Evolutionary conservation across 2,888 invertebrate genomes (phyloP).

Genomic region (Cistogaster globosa): DNA sequence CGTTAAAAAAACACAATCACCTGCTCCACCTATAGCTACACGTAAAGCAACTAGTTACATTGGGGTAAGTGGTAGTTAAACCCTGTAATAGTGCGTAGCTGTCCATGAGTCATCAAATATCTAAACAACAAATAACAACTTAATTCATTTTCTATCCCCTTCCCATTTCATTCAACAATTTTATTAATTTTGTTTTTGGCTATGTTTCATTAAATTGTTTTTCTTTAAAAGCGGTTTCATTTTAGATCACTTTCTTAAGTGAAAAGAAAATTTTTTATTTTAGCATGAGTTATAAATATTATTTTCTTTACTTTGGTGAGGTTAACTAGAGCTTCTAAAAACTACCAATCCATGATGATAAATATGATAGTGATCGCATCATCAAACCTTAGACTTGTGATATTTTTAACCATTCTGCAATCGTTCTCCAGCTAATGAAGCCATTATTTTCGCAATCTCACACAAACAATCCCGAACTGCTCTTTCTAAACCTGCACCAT

Average conservation of each 20-base stretch:
- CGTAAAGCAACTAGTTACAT: conserved; percentile 86
- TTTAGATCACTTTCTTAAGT: background rate
- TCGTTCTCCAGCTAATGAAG: too few species aligned
- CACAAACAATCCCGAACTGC: too few species aligned
- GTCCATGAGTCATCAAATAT: conserved; percentile 16
- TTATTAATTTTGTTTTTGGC: background rate
- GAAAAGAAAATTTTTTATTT: too few species aligned
- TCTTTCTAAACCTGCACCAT: too few species aligned
- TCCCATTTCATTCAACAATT: conserved; percentile 33
- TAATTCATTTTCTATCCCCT: conserved; percentile 28
- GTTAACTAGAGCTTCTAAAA: too few species aligned
- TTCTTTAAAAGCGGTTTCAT: background rate
- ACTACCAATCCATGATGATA: too few species aligned
- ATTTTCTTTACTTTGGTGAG: too few species aligned
- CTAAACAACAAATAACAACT: conserved; percentile 34
- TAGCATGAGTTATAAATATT: too few species aligned
- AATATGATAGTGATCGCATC: too few species aligned
- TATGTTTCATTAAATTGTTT: background rate
- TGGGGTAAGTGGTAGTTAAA: conserved; percentile 83
- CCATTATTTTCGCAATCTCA: too few species aligned
- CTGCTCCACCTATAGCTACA: conserved; percentile 84
- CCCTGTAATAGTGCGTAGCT: conserved; percentile 72
- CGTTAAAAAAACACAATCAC: conserved; percentile 81
- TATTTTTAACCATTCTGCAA: too few species aligned
- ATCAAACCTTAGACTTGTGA: too few species aligned